These are phyloP conservation scores for Oncorhynchus masou DNA, from an alignment of 2,113 vertebrate species.

Conservation along the genomic window DNA sequence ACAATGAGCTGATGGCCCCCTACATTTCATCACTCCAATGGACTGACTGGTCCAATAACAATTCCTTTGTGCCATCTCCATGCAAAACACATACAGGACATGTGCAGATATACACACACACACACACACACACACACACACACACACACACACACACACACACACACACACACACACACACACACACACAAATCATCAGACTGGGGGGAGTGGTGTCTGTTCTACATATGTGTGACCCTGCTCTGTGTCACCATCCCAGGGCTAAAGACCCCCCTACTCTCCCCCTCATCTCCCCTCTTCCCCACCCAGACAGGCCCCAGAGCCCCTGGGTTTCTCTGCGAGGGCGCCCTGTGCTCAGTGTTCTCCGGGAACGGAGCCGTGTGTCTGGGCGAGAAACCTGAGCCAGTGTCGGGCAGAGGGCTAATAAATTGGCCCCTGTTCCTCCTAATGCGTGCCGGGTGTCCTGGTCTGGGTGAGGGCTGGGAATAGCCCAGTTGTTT, in stretches of 20 bases:
- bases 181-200: background rate
- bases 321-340: background rate
- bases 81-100: background rate
- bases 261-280: background rate
- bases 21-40: background rate
- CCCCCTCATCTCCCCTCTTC: background rate
- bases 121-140: background rate
- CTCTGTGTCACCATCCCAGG: background rate
- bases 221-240: background rate
- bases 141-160: slow-evolving; percentile 7
- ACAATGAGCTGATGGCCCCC: background rate
- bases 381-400: slow-evolving; percentile 25
- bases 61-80: background rate
- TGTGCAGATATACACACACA: background rate
- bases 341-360: background rate
- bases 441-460: slow-evolving; percentile 17
- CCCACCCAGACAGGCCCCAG: background rate
- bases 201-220: background rate
- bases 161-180: background rate
- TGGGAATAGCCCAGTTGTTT: slow-evolving; percentile 27
- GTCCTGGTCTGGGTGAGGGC: slow-evolving; percentile 1
- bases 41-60: background rate
- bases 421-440: slow-evolving; percentile 15
- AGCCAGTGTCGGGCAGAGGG: background rate
- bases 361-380: background rate